A percentile compares a stretch with the other conserved stretches of the same genome.
Conservation (phyloP, 2,888 invertebrate species). For the Diplolepis rosae region DNA sequence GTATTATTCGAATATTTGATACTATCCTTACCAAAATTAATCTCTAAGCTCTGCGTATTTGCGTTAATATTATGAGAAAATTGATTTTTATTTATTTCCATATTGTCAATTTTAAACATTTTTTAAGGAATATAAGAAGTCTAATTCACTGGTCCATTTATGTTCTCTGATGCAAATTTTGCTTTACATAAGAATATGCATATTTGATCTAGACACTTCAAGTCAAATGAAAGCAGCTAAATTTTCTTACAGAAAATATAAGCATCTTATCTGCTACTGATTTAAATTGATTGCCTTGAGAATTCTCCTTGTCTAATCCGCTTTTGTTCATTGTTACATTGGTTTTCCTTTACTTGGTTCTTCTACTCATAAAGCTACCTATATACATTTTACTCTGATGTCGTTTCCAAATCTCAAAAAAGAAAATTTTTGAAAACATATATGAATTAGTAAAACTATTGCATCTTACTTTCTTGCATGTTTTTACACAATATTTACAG, state of each 20-base stretch:
- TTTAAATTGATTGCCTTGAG: neutral
- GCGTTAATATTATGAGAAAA: too few relatives aligned
- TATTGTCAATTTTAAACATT: constrained; percentile 13
- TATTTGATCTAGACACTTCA: neutral
- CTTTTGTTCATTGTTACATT: neutral
- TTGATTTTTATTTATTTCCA: neutral
- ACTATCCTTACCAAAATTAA: neutral
- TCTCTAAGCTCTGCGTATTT: neutral
- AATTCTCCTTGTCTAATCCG: neutral
- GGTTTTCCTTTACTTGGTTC: neutral
- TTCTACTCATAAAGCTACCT: neutral
- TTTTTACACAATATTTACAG: constrained; percentile 21
- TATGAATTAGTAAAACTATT: neutral
- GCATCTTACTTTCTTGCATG: constrained; percentile 6
- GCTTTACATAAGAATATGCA: neutral
- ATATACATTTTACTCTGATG: neutral
- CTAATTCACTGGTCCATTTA: neutral
- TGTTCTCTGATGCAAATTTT: neutral
- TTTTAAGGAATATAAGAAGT: neutral
- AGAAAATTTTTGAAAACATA: neutral
- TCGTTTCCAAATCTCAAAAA: neutral
- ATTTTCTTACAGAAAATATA: neutral
- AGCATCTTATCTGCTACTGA: neutral
- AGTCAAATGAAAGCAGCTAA: neutral
- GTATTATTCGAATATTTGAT: constrained; percentile 48